Evolutionary conservation across 2,888 invertebrate genomes (phyloP).

Genomic region (Galerucella pusilla): DNA sequence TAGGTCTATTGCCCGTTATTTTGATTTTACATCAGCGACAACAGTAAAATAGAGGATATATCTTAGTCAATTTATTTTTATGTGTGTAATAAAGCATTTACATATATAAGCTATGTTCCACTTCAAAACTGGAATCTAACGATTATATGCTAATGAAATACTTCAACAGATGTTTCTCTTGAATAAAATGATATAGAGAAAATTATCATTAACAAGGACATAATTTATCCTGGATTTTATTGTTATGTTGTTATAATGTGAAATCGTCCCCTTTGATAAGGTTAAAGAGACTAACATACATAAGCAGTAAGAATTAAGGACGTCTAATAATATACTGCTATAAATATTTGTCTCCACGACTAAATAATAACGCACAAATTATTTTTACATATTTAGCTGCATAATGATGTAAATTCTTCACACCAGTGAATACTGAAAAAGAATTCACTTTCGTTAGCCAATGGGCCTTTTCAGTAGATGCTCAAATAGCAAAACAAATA

Average conservation of each 20-base stretch:
- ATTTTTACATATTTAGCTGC: no score
- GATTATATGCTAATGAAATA: not conserved
- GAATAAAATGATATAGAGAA: not conserved
- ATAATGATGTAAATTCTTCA: no score
- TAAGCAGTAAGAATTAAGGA: not conserved
- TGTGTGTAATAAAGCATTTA: not conserved
- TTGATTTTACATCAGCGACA: not conserved
- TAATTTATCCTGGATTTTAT: not conserved
- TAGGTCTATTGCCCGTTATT: not conserved
- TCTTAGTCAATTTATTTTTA: not conserved
- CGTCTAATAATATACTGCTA: not conserved
- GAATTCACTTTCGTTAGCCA: no score
- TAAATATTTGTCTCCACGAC: not conserved
- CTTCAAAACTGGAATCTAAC: not conserved
- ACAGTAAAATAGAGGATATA: not conserved
- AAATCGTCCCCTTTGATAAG: not conserved
- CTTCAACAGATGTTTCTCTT: not conserved
- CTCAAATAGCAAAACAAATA: no score
- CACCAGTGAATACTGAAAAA: no score
- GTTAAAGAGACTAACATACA: not conserved
- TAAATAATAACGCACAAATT: no score
- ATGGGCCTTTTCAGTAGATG: no score
- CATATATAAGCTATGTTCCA: not conserved
- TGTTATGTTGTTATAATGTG: not conserved
- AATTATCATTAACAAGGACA: not conserved